phyloP scores from a whole-genome alignment of 2,888 invertebrate genomes.

The Cephus nigrinus region DNA sequence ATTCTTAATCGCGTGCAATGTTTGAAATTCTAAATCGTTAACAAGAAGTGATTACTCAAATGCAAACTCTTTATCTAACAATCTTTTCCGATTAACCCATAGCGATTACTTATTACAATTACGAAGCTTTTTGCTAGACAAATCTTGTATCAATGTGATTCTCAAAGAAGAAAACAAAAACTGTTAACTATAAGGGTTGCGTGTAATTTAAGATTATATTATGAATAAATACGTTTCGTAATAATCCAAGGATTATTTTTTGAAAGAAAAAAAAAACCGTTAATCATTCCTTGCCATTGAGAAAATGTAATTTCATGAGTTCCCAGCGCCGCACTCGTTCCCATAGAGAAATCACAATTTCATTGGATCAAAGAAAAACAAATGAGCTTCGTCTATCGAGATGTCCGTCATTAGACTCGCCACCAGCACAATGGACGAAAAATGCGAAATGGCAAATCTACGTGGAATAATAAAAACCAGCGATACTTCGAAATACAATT shows the following conservation, averaged over 20 bases:
- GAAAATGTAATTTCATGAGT: background rate
- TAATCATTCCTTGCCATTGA: no score
- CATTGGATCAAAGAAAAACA: background rate
- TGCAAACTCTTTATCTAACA: background rate
- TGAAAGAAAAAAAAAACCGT: background rate
- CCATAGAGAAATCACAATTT: background rate
- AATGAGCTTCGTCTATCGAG: background rate
- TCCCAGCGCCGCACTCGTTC: background rate
- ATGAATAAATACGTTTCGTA: conserved; percentile 52
- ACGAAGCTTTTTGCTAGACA: conserved; percentile 21
- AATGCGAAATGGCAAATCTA: conserved; percentile 14
- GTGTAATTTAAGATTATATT: conserved; percentile 46
- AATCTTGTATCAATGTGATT: conserved; percentile 37
- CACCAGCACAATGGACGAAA: background rate
- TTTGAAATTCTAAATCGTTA: conserved; percentile 4
- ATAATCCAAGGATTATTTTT: conserved; percentile 20
- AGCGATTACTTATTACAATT: conserved; percentile 14
- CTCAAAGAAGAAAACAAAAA: conserved; percentile 18
- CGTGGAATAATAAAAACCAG: conserved; percentile 22
- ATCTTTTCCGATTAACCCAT: conserved; percentile 4
- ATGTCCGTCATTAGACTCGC: background rate
- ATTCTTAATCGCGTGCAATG: conserved; percentile 16
- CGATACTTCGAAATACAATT: conserved; percentile 49
- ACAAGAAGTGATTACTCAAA: background rate
- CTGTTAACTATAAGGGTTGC: conserved; percentile 32